phyloP scores from a whole-genome alignment of 2,797 vertebrate genomes.

The Hemibagrus guttatus region DNA sequence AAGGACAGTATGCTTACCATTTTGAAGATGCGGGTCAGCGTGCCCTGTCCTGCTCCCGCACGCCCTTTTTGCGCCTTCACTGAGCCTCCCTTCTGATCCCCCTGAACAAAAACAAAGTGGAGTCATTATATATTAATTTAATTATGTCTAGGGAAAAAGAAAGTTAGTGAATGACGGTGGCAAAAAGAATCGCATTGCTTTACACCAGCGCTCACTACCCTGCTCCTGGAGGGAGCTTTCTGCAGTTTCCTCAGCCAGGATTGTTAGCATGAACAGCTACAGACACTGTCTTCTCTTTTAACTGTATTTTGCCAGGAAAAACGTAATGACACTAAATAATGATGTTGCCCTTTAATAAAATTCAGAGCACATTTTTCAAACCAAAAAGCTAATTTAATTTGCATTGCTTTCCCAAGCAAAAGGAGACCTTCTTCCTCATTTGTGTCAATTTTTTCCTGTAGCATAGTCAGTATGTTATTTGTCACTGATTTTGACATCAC shows the following conservation, averaged over 20 bases:
- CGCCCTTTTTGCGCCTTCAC: slow-evolving; percentile 87
- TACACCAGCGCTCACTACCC: background rate
- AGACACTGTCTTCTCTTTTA: background rate
- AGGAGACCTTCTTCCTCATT: background rate
- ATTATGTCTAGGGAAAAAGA: no score
- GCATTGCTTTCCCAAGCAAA: background rate
- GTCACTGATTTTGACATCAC: background rate
- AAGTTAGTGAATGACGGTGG: background rate
- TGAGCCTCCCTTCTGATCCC: slow-evolving; percentile 86
- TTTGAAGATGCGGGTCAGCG: slow-evolving; percentile 97
- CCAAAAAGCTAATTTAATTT: background rate
- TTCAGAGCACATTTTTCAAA: background rate
- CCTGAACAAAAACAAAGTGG: slow-evolving; percentile 69
- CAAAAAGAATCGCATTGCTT: no score
- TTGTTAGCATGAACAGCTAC: background rate
- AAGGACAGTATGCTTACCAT: slow-evolving; percentile 80
- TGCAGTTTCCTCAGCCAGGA: background rate
- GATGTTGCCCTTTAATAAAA: background rate
- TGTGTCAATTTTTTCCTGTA: background rate
- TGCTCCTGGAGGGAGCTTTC: background rate
- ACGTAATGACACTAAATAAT: background rate
- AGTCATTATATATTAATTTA: background rate
- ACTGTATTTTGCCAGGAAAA: background rate
- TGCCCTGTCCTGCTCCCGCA: slow-evolving; percentile 87
- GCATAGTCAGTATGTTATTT: background rate